Conservation (phyloP, 2,797 vertebrate species). For the Lepus townsendii region DNA sequence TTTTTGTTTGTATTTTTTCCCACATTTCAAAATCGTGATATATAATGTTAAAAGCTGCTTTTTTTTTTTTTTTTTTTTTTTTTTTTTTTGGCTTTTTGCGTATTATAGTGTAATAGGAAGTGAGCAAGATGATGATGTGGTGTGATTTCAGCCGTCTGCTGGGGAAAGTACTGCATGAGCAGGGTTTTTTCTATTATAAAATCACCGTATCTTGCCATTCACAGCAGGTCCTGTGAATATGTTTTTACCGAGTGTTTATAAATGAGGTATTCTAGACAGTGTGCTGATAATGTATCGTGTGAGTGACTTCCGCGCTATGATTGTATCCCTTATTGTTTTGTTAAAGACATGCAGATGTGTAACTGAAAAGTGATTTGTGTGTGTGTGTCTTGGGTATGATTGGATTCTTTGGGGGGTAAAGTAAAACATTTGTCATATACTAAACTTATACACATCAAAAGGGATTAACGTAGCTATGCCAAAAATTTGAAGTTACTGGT, state of each 20-base stretch:
- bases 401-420: conserved; percentile 51
- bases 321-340: conserved; percentile 85
- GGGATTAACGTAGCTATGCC: conserved; percentile 76
- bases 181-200: conserved; percentile 90
- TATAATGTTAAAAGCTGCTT: conserved; percentile 91
- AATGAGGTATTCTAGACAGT: conserved; percentile 84
- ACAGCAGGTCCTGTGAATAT: conserved; percentile 94
- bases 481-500: neutral
- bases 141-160: conserved; percentile 90
- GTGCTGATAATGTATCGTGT: conserved; percentile 86
- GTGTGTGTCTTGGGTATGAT: conserved; percentile 68
- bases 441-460: conserved; percentile 64
- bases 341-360: conserved; percentile 79
- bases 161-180: conserved; percentile 90
- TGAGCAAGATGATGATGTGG: conserved; percentile 88
- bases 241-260: conserved; percentile 87
- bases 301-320: conserved; percentile 85
- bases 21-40: conserved; percentile 94
- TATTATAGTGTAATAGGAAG: conserved; percentile 89
- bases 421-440: conserved; percentile 40
- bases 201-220: conserved; percentile 89
- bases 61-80: conserved; percentile 88
- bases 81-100: conserved; percentile 88
- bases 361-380: conserved; percentile 67
- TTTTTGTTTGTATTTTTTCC: conserved; percentile 89